Conservation (phyloP, 2,888 invertebrate genomes). For the Ethmia dodecea region DNA sequence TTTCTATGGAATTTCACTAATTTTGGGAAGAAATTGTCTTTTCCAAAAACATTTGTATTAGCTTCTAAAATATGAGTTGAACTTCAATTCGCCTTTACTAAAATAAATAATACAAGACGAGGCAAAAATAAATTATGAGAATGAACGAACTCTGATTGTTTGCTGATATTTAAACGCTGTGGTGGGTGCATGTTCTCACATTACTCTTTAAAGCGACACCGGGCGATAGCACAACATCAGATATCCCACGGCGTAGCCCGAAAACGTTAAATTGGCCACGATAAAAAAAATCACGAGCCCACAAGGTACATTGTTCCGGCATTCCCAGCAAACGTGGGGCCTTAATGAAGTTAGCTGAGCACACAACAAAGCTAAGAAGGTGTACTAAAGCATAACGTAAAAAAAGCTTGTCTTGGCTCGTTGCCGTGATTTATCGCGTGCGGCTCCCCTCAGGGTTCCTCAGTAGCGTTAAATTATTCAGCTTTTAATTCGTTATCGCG, state of each 20-base stretch:
- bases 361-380: constrained; percentile 57
- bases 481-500: constrained; percentile 73
- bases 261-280: constrained; percentile 58
- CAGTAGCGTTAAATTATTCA: constrained; percentile 72
- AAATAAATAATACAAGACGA: too few relatives aligned
- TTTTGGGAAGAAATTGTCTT: too few relatives aligned
- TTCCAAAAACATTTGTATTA: too few relatives aligned
- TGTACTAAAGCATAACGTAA: constrained; percentile 68
- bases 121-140: not conserved
- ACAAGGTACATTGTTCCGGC: constrained; percentile 62
- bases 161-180: constrained; percentile 15
- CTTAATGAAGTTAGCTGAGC: constrained; percentile 60
- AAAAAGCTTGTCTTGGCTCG: constrained; percentile 58
- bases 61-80: too few relatives aligned
- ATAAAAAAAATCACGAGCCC: constrained; percentile 42
- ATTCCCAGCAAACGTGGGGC: constrained; percentile 42
- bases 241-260: constrained; percentile 31
- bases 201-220: constrained; percentile 19
- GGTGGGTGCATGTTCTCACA: constrained; percentile 21
- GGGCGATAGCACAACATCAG: constrained; percentile 19
- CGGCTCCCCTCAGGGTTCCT: constrained; percentile 44
- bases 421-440: constrained; percentile 65
- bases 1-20: too few relatives aligned
- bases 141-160: constrained; percentile 8
- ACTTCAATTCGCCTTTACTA: too few relatives aligned